phyloP scores from a whole-genome alignment of 2,888 invertebrate species.

The Trachelus stipa region DNA sequence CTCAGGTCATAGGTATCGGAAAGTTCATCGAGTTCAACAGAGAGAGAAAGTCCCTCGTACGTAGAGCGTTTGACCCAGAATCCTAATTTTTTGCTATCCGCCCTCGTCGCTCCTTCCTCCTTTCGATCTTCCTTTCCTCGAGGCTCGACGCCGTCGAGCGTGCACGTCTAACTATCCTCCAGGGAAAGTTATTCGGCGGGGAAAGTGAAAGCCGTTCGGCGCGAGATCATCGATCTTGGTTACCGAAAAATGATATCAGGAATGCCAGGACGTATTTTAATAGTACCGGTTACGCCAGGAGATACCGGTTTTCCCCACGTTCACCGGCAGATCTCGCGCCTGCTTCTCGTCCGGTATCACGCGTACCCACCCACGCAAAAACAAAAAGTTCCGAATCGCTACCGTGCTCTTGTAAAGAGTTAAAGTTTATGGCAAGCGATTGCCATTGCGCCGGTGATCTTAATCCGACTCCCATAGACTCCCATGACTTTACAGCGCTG shows the following conservation, averaged over 20 bases:
- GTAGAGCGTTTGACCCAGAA: constrained; percentile 47
- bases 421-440: neutral
- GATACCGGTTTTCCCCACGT: neutral
- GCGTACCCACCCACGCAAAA: neutral
- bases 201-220: constrained; percentile 59
- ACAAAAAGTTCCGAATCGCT: neutral
- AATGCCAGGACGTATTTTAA: neutral
- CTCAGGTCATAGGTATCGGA: neutral
- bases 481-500: neutral
- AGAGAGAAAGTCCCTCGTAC: constrained; percentile 40
- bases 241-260: neutral
- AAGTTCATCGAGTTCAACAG: neutral
- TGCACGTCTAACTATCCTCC: constrained; percentile 14
- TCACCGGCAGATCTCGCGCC: neutral
- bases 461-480: neutral
- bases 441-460: neutral
- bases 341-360: neutral
- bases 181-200: constrained; percentile 55
- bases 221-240: constrained; percentile 15
- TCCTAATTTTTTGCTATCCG: constrained; percentile 43
- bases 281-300: neutral
- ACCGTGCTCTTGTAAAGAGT: neutral
- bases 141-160: neutral
- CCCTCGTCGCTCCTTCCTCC: neutral
- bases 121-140: neutral